Conservation (phyloP, 2,113 vertebrate genomes). For the Acanthisitta chloris region DNA sequence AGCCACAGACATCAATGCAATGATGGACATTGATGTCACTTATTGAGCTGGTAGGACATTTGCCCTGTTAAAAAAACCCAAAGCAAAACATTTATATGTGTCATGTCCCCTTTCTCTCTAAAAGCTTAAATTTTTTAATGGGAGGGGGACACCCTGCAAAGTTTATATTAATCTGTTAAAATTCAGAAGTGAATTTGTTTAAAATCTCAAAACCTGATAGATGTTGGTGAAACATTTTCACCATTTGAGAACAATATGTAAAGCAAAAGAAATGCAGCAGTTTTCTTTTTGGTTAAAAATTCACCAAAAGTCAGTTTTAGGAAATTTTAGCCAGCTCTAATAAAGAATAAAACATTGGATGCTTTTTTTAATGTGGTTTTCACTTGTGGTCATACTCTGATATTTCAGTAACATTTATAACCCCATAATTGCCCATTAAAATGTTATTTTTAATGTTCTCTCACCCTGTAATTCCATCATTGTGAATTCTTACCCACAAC, state of each 20-base stretch:
- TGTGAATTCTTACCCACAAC: neutral
- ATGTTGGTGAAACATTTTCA: neutral
- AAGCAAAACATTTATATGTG: neutral
- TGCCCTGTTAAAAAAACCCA: fast-evolving
- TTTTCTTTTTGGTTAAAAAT: neutral
- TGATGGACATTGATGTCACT: neutral
- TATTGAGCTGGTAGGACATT: conserved; percentile 32
- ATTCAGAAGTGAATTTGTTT: neutral
- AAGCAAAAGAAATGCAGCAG: neutral
- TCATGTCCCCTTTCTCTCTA: neutral
- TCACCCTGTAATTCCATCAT: conserved; percentile 1
- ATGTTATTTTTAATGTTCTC: conserved; percentile 1
- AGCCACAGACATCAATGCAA: neutral
- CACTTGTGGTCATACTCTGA: neutral
- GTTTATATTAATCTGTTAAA: neutral
- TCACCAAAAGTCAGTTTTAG: neutral
- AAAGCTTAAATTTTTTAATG: neutral
- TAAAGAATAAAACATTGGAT: neutral
- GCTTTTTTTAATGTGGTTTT: neutral
- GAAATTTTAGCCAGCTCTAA: conserved; percentile 33
- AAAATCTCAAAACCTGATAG: neutral
- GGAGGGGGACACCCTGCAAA: neutral
- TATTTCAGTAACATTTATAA: conserved; percentile 34
- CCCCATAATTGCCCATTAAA: neutral
- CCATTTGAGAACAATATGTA: neutral